These are phyloP conservation scores for Sarcophilus harrisii DNA, from an alignment of 2,797 vertebrate species.

Conservation along the genomic window DNA sequence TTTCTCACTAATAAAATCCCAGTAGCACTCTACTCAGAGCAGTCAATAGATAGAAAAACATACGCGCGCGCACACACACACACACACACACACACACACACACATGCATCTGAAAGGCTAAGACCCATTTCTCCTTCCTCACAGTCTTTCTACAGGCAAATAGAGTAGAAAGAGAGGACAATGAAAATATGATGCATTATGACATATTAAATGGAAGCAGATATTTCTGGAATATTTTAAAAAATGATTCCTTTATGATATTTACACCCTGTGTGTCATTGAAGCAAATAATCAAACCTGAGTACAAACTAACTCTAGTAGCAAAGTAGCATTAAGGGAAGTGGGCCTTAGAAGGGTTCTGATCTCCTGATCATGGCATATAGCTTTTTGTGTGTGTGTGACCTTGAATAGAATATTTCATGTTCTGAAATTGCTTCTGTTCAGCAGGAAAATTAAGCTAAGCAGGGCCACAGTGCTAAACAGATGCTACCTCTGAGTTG, in stretches of 20 bases:
- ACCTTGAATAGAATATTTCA: constrained; percentile 81
- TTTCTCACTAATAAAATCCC: background rate
- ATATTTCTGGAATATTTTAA: background rate
- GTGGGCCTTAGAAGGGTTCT: background rate
- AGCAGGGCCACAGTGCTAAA: constrained; percentile 80
- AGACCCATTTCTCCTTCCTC: background rate
- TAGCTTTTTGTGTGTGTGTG: constrained; percentile 61
- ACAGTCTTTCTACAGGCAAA: background rate
- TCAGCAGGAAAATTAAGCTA: constrained; percentile 84
- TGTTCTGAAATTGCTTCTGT: constrained; percentile 61
- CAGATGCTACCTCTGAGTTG: constrained; percentile 82
- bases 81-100: too few species aligned
- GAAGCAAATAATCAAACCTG: background rate
- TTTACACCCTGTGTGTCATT: background rate
- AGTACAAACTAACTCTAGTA: constrained; percentile 33
- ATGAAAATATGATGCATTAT: background rate
- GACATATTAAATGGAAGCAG: background rate
- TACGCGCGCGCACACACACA: background rate
- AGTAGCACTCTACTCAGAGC: background rate
- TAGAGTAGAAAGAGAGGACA: background rate
- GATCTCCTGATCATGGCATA: constrained; percentile 74
- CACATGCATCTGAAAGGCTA: background rate
- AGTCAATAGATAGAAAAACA: background rate
- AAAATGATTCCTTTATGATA: background rate
- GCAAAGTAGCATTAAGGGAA: constrained; percentile 5